Evolutionary conservation across 2,797 vertebrate species (phyloP).

Genomic region (Trematomus bernacchii): DNA sequence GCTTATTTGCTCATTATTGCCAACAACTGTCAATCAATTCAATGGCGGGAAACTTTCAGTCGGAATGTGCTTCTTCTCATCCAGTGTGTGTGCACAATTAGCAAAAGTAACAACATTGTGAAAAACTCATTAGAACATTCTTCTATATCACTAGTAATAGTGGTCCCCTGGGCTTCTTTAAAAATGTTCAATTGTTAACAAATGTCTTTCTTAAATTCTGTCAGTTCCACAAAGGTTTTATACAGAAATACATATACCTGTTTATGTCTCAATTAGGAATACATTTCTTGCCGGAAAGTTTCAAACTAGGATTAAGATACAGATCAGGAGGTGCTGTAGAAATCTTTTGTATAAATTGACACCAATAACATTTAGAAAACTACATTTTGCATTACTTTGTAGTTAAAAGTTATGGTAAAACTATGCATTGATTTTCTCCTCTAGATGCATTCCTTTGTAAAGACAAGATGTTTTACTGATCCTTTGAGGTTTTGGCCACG

Average conservation of each 20-base stretch:
- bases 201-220: neutral
- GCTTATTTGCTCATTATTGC: no score
- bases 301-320: neutral
- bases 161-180: no score
- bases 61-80: no score
- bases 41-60: no score
- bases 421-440: neutral
- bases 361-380: neutral
- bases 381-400: neutral
- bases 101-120: neutral
- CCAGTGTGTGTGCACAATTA: no score
- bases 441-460: neutral
- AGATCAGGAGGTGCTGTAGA: neutral
- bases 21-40: neutral
- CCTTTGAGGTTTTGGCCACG: constrained; percentile 6
- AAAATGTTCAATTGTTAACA: no score
- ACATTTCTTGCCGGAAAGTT: neutral
- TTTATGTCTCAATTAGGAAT: neutral
- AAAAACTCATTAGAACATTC: neutral
- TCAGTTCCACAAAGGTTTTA: neutral
- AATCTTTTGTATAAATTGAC: neutral
- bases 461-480: constrained; percentile 7
- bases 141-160: no score
- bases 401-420: neutral
- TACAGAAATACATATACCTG: neutral